Conservation (phyloP, 1,140 invertebrate species). For the Drosophila fuyamai region DNA sequence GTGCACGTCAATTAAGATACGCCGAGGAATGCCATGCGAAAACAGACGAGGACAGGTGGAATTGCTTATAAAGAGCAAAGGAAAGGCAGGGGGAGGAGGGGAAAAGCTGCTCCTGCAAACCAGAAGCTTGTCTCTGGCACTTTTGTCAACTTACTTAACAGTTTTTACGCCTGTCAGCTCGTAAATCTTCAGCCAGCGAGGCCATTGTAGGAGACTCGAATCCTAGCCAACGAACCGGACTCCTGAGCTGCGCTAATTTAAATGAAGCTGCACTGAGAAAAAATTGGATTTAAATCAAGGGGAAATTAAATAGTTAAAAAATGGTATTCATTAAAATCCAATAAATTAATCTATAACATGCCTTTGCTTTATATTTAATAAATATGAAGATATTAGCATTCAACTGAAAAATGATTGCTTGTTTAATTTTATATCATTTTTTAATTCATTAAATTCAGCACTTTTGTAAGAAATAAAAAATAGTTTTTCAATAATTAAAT, state of each 20-base stretch:
- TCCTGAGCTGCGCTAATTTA: constrained; percentile 40
- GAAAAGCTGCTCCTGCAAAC: constrained; percentile 41
- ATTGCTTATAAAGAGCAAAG: constrained; percentile 29
- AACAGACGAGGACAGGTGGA: constrained; percentile 69
- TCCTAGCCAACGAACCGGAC: constrained; percentile 28
- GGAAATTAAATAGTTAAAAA: too few relatives aligned
- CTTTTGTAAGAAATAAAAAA: not conserved
- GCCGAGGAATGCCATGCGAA: constrained; percentile 69
- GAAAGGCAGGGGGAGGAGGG: not conserved
- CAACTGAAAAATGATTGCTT: too few relatives aligned
- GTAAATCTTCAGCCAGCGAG: constrained; percentile 67
- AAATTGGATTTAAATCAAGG: not conserved
- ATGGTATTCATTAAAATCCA: too few relatives aligned
- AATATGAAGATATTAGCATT: too few relatives aligned
- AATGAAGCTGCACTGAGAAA: constrained; percentile 23
- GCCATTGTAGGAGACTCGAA: constrained; percentile 43
- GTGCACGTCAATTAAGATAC: constrained; percentile 83
- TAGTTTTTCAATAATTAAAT: not conserved
- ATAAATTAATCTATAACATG: too few relatives aligned
- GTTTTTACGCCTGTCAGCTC: constrained; percentile 84
- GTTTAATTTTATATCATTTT: too few relatives aligned
- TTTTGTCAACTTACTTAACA: constrained; percentile 83
- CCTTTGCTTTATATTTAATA: too few relatives aligned
- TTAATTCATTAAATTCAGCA: too few relatives aligned
- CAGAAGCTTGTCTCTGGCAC: constrained; percentile 66